A percentile compares a stretch with the other conserved stretches of the same genome.
Conservation (phyloP, 2,888 invertebrate genomes). For the Melanchra persicariae region DNA sequence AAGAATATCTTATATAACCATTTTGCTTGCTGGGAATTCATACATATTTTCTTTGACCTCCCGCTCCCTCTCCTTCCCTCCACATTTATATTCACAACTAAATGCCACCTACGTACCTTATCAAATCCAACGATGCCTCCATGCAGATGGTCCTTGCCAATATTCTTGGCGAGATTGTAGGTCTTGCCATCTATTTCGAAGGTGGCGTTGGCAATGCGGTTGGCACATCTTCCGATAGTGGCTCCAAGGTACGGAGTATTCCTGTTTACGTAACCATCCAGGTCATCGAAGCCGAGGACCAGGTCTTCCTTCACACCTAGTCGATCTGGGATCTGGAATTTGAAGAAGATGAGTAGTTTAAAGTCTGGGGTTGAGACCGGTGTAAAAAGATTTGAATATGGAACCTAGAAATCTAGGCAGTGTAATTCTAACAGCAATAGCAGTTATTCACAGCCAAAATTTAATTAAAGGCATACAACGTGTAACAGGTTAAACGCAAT, state of each 20-base stretch:
- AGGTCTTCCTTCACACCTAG: conserved; percentile 93
- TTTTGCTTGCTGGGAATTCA: no score
- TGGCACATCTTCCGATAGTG: conserved; percentile 96
- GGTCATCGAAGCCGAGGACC: conserved; percentile 95
- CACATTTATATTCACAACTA: no score
- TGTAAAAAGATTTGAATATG: no score
- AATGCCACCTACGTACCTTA: conserved; percentile 81
- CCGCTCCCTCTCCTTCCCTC: no score
- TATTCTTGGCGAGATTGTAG: conserved; percentile 93
- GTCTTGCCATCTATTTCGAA: conserved; percentile 89
- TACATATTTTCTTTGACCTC: no score
- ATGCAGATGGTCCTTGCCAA: conserved; percentile 94
- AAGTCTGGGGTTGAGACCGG: no score
- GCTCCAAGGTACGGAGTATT: conserved; percentile 95
- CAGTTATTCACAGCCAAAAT: no score
- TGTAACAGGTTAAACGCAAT: no score
- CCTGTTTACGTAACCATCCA: conserved; percentile 90
- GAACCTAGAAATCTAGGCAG: no score
- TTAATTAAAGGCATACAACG: no score
- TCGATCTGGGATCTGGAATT: conserved; percentile 92
- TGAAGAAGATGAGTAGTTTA: background rate
- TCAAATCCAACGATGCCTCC: conserved; percentile 97
- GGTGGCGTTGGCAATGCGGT: conserved; percentile 94
- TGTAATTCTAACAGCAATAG: no score
- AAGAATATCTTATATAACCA: no score